A percentile compares a stretch with the other conserved stretches of the same genome.
Evolutionary conservation across 2,888 invertebrate species (phyloP).

Genomic region (Campoletis raptor): DNA sequence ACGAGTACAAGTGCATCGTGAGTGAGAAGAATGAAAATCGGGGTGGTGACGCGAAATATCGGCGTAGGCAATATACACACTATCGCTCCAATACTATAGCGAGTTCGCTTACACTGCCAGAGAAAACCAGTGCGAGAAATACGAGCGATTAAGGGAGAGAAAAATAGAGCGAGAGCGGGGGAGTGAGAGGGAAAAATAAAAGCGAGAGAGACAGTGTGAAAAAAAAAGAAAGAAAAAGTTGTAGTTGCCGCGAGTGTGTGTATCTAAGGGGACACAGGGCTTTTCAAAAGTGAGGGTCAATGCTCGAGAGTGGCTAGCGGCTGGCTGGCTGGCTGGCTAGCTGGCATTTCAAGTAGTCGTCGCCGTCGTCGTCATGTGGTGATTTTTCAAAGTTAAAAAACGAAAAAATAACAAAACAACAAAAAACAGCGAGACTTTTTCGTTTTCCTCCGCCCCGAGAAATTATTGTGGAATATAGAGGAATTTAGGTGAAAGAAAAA

Average conservation of each 20-base stretch:
- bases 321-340: conserved; percentile 77
- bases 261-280: conserved; percentile 80
- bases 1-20: conserved; percentile 12
- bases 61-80: conserved; percentile 44
- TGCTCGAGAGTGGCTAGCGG: conserved; percentile 85
- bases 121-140: conserved; percentile 48
- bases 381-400: conserved; percentile 76
- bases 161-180: conserved; percentile 34
- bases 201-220: conserved; percentile 37
- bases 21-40: conserved; percentile 45
- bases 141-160: conserved; percentile 38
- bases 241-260: conserved; percentile 53
- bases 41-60: conserved; percentile 63
- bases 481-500: background rate
- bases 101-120: conserved; percentile 41
- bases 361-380: conserved; percentile 53
- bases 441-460: conserved; percentile 76
- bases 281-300: conserved; percentile 85
- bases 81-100: conserved; percentile 8
- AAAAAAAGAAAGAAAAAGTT: conserved; percentile 38
- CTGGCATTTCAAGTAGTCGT: conserved; percentile 53
- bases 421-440: background rate
- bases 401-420: conserved; percentile 13
- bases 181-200: conserved; percentile 24
- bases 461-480: conserved; percentile 84